A percentile compares a stretch with the other conserved stretches of the same genome.
phyloP scores from a whole-genome alignment of 2,797 vertebrate species.

The Cyclura pinguis region DNA sequence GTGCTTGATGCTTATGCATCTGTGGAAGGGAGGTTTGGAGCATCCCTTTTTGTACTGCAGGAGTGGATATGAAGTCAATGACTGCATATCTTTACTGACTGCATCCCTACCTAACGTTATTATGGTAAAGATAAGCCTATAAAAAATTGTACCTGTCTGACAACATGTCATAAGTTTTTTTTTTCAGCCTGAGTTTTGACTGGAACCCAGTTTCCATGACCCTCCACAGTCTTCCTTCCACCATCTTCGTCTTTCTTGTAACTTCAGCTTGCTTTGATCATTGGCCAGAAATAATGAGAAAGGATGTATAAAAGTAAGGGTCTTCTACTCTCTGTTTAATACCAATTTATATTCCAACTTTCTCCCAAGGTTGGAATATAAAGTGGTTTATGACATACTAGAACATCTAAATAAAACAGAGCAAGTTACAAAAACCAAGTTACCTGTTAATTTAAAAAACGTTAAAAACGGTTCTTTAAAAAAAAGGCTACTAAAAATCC shows the following conservation, averaged over 20 bases:
- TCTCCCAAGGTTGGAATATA: too few species aligned
- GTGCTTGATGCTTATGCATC: neutral
- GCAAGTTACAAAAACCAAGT: too few species aligned
- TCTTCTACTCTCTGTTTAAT: neutral
- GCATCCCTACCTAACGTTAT: too few species aligned
- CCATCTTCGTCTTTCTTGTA: neutral
- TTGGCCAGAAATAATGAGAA: neutral
- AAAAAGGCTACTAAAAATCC: too few species aligned
- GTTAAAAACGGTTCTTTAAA: too few species aligned
- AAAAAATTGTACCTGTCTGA: neutral
- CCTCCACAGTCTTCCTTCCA: neutral
- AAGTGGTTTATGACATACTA: too few species aligned
- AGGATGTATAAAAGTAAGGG: neutral
- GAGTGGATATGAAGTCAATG: neutral
- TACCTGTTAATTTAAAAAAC: too few species aligned
- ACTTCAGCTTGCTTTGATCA: neutral
- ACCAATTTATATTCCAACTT: neutral
- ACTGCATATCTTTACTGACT: too few species aligned
- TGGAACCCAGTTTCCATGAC: neutral
- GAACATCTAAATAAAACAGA: too few species aligned
- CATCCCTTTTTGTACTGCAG: neutral
- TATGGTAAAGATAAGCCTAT: neutral
- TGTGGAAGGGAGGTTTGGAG: neutral
- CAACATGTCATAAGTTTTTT: neutral
- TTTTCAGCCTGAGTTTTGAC: neutral